phyloP scores from a whole-genome alignment of 1,140 invertebrate species.

The Papilio polytes region DNA sequence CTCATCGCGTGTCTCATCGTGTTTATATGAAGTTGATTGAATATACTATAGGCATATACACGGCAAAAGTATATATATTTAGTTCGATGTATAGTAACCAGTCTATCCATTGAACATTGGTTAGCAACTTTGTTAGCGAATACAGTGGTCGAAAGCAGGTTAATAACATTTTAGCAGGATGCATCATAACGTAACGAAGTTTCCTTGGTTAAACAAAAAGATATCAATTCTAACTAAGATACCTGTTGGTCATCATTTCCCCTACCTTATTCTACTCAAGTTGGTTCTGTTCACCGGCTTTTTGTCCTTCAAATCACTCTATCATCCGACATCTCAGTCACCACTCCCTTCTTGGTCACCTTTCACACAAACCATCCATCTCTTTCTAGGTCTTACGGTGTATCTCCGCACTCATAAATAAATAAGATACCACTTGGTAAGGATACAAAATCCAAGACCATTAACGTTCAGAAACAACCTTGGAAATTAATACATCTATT shows the following conservation, averaged over 20 bases:
- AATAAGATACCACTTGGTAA: background rate
- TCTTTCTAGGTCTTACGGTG: too few species aligned
- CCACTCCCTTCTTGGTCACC: too few species aligned
- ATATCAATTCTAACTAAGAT: background rate
- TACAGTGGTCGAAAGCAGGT: background rate
- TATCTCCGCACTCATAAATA: too few species aligned
- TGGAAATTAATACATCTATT: background rate
- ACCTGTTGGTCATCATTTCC: background rate
- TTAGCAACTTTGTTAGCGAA: background rate
- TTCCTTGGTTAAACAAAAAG: background rate
- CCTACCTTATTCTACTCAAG: too few species aligned
- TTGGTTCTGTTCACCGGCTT: too few species aligned
- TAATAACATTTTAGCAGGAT: conserved; percentile 8
- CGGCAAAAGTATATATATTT: too few species aligned
- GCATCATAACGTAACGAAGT: background rate
- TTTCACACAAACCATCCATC: too few species aligned
- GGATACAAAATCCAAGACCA: background rate
- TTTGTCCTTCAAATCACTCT: too few species aligned
- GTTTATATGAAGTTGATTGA: background rate
- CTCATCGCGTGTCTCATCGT: conserved; percentile 9
- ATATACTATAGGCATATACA: too few species aligned
- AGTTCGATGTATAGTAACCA: background rate
- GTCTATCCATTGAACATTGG: background rate
- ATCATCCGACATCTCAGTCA: too few species aligned
- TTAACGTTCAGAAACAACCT: background rate